A percentile compares a stretch with the other conserved stretches of the same genome.
Conservation (phyloP, 2,888 invertebrate species). For the Anoncus sp. region DNA sequence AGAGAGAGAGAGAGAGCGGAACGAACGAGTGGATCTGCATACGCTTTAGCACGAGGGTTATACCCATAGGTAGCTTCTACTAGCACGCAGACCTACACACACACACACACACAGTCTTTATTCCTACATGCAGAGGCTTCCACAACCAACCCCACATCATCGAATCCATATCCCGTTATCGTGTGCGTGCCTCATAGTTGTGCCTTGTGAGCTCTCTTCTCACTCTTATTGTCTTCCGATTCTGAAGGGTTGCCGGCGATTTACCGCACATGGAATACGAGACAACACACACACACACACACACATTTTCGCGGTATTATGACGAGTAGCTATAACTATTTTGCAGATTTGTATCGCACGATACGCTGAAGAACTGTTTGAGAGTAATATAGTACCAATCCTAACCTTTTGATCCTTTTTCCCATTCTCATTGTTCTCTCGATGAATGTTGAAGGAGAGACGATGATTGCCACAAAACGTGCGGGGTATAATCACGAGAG, state of each 20-base stretch:
- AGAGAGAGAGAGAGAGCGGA: too few relatives aligned
- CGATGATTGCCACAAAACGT: slow-evolving; percentile 1
- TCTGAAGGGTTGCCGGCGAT: neutral
- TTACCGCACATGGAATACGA: slow-evolving; percentile 10
- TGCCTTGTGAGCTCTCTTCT: slow-evolving; percentile 50
- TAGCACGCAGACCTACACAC: slow-evolving; percentile 59
- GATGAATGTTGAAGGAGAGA: neutral
- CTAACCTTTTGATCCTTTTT: slow-evolving; percentile 15
- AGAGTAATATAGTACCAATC: slow-evolving; percentile 17
- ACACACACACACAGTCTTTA: slow-evolving; percentile 72
- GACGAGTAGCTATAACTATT: slow-evolving; percentile 14
- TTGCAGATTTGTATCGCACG: slow-evolving; percentile 3
- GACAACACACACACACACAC: too few relatives aligned
- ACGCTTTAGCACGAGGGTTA: slow-evolving; percentile 82
- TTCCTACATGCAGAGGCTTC: slow-evolving; percentile 36
- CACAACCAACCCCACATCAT: slow-evolving; percentile 31
- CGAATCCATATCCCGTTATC: slow-evolving; percentile 39
- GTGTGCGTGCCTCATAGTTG: slow-evolving; percentile 63
- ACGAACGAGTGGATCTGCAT: slow-evolving; percentile 83
- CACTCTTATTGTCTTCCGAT: neutral
- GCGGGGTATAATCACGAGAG: neutral
- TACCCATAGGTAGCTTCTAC: slow-evolving; percentile 67
- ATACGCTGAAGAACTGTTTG: neutral
- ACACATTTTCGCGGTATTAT: slow-evolving; percentile 28
- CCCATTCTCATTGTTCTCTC: neutral